Conservation (phyloP, 2,888 invertebrate genomes). For the Craniophora ligustri region DNA sequence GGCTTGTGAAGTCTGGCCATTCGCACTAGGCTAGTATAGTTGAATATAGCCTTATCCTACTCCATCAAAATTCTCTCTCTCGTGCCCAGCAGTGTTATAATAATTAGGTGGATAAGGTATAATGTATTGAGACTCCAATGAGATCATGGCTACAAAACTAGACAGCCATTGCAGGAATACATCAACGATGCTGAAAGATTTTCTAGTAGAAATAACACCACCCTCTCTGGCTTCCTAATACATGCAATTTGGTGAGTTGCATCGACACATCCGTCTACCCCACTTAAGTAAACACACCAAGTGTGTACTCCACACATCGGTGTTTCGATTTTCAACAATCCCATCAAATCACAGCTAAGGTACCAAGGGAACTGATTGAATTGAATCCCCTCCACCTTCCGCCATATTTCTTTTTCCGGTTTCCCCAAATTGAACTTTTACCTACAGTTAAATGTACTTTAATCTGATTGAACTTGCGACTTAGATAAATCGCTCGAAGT, state of each 20-base stretch:
- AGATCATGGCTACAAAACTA: too few species aligned
- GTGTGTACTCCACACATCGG: conserved; percentile 37
- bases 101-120: too few species aligned
- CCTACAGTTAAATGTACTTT: conserved; percentile 86
- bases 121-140: too few species aligned
- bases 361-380: conserved; percentile 86
- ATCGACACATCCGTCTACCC: conserved; percentile 9
- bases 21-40: too few species aligned
- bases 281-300: conserved; percentile 30
- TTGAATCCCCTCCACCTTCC: conserved; percentile 82
- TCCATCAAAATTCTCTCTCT: too few species aligned
- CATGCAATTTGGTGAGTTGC: conserved; percentile 25
- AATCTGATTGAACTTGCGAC: conserved; percentile 86
- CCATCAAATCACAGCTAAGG: conserved; percentile 84
- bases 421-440: conserved; percentile 85
- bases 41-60: too few species aligned
- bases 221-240: not conserved
- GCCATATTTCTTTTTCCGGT: conserved; percentile 84
- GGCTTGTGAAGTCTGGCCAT: too few species aligned
- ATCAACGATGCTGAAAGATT: too few species aligned
- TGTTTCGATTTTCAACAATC: conserved; percentile 86
- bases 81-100: too few species aligned
- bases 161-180: too few species aligned
- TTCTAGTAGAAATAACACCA: too few species aligned
- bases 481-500: conserved; percentile 75